Base-by-base conservation (phyloP, 2,797 vertebrate species). In the Kryptolebias ocellatus region DNA sequence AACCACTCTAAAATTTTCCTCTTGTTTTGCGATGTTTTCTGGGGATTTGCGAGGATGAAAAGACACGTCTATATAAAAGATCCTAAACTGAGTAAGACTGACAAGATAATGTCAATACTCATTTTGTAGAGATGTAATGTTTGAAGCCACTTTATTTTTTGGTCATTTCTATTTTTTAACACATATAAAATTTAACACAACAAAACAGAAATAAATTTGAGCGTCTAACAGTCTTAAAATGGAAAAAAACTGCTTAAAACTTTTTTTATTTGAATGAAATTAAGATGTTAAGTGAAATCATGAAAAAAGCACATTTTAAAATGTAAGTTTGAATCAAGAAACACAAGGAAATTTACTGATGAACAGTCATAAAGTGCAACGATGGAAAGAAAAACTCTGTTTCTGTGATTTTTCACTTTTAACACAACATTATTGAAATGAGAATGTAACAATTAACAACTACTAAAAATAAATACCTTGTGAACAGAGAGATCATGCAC, bases 11-110 rank as follows among this genome's bases (percentile, higher is more conserved):
- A 51, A 34, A 50, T 11, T 2, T 24, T 31, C 8, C 8, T 3
- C 24, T 14, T 44, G n/a, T 20, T 59, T 58, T 60, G 20, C 27
- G 3, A 11, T 27, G n/a, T 27, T 27, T 34, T 29, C 20, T n/a
- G 12, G 42, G 9, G 34, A 42, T 18, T 57, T 57, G 8, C 5
- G 29, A 47, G n/a, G 5, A 29, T 24, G 2, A 53, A 8, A 44
- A n/a, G 49, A 16, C 18, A 18, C 1, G 12, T 45, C 14, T 47
- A 24, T 12, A 49, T 49, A 24, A 28, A 29, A 45, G 16, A 53
- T 45, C 39, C 61, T 42, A 28, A 64, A 53, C 12, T 18, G 46
- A 18, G 39, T 29, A 24, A 53, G n/a, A 52, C 50, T 29, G 37
- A 18, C 34, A 42, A 39, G 34, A 64, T 53, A 53, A 63, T 27